Evolutionary conservation across 2,113 vertebrate genomes (phyloP).

Genomic region (Crypturellus undulatus): DNA sequence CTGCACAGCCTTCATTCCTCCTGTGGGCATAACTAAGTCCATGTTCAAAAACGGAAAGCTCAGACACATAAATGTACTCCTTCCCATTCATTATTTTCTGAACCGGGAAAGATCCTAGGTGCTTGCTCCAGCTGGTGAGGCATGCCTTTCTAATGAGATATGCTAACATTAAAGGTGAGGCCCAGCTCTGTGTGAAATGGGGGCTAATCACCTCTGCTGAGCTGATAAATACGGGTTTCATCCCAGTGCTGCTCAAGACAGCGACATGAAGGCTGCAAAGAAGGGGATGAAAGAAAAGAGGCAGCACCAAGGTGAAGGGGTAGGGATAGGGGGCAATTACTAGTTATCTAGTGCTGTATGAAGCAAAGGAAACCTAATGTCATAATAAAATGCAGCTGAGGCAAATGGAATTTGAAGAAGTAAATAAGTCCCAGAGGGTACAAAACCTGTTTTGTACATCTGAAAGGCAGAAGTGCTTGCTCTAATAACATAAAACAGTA

Average conservation of each 20-base stretch:
- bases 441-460: neutral
- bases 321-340: neutral
- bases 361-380: neutral
- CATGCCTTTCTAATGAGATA: slow-evolving; percentile 47
- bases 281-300: neutral
- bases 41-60: neutral
- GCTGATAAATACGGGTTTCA: slow-evolving; percentile 2
- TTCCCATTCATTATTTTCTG: slow-evolving; percentile 14
- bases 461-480: neutral
- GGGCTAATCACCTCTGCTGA: slow-evolving; percentile 20
- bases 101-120: neutral
- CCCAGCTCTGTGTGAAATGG: neutral
- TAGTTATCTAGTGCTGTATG: neutral
- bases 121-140: neutral
- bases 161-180: slow-evolving; percentile 4
- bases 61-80: neutral
- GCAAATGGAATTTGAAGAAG: neutral
- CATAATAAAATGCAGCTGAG: neutral
- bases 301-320: neutral
- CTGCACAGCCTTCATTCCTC: neutral
- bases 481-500: neutral
- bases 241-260: neutral
- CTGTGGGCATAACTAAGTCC: neutral
- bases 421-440: neutral
- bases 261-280: neutral